These are phyloP conservation scores for Menidia beryllina DNA, from an alignment of 2,113 vertebrate species.

Conservation along the genomic window DNA sequence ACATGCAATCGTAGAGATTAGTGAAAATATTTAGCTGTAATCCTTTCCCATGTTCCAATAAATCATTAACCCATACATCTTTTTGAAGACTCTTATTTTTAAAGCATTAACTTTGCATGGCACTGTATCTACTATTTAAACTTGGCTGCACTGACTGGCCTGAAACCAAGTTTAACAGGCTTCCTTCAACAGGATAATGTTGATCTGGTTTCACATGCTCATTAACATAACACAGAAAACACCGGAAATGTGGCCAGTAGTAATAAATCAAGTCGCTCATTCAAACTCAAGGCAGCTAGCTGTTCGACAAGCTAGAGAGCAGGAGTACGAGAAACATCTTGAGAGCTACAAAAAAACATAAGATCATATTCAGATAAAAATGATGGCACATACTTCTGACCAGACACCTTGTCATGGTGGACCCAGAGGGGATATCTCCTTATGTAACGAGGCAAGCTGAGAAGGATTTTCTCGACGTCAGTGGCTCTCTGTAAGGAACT, in stretches of 20 bases:
- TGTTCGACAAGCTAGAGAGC: too few species aligned
- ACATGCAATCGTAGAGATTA: not conserved
- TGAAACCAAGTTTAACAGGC: not conserved
- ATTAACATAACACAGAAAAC: too few species aligned
- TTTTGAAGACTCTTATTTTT: too few species aligned
- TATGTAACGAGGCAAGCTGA: conserved; percentile 62
- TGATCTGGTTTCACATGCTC: too few species aligned
- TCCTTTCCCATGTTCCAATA: not conserved
- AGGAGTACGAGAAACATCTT: too few species aligned
- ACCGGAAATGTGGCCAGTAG: too few species aligned
- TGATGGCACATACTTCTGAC: conserved; percentile 51
- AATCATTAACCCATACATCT: not conserved
- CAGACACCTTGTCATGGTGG: not conserved
- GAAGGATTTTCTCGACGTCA: conserved; percentile 66
- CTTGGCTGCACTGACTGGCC: not conserved
- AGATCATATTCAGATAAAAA: not conserved
- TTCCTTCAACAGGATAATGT: not conserved
- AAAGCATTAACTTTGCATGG: too few species aligned
- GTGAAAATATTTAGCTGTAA: not conserved
- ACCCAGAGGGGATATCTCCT: conserved; percentile 49
- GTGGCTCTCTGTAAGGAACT: conserved; percentile 55
- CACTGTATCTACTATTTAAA: too few species aligned
- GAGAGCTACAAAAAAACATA: too few species aligned
- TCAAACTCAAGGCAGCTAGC: too few species aligned
- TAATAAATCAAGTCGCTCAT: too few species aligned